Base-by-base conservation (phyloP, 2,797 vertebrate species). In the Coracias cyanogaster region DNA sequence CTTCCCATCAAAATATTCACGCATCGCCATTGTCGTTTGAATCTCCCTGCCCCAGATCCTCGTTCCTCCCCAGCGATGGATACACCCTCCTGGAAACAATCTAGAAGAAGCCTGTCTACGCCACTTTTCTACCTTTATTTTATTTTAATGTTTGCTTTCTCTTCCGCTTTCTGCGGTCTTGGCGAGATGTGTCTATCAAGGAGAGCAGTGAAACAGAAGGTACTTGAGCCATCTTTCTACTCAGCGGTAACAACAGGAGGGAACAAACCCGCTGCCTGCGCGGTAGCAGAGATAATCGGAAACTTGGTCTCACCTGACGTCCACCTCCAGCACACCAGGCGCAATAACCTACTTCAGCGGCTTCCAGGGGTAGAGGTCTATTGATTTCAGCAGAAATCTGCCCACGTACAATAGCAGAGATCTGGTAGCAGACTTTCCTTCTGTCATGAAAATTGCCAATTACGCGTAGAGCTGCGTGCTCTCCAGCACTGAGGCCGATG, bases 391-490 rank as follows among this genome's bases (percentile, higher is more conserved):
- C 0, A 61, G 61, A 78, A 71, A 71, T 41, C 76, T 78, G 66
- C 62, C 69, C 46, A 26, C 5, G 46, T 69, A 62, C 78, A 54
- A 60, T 3, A 80, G 81, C 72, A 81, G 69, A 57, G 61, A 72
- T 65, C 39, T 81, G 84, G 76, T 45, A 60, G 54, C 69, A 74
- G 39, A 39, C 51, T n/a, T 80, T 33, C 66, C 43, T 86, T 73
- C 39, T 64, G 54, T 20, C 24, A 26, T 13, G 60, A 79, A 70
- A 78, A 66, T 46, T 72, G 77, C 35, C 58, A 79, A 55, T 84
- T 37, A 54, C 0, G 1, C 0, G 0, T 29, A 28, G 33, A 69
- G 57, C 83, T 16, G 33, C 26, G 17, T 3, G 0, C 37, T 76
- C 79, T 58, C 58, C 73, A 61, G 46, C 76, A 48, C 51, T n/a